Percentiles rank a stretch among this genome's conserved stretches.
These are phyloP conservation scores for Arbacia lixula DNA, from an alignment of 53 echinoderm and acorn worm species.

Conservation along the genomic window DNA sequence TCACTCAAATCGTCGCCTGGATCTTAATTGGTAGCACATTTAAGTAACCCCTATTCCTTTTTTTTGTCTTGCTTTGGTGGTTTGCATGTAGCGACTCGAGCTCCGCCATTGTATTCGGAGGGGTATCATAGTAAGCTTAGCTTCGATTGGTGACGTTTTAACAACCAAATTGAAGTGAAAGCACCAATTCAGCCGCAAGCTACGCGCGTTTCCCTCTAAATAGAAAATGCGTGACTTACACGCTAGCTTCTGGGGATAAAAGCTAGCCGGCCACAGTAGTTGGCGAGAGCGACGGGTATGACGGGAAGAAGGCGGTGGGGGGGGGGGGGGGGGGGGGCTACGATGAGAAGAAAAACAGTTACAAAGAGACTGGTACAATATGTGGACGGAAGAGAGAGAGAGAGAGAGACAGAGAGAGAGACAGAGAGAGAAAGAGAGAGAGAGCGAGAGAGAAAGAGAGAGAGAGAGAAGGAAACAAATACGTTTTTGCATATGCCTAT, in stretches of 20 bases:
- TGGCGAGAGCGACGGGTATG: not conserved
- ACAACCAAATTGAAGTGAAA: slow-evolving; percentile 50
- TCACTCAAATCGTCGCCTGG: slow-evolving; percentile 32
- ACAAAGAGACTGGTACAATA: not conserved
- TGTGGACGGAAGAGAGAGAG: not conserved
- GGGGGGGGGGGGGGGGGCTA: not conserved
- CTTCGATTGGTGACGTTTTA: slow-evolving; percentile 44
- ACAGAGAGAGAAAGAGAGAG: not conserved
- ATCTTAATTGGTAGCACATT: slow-evolving; percentile 37
- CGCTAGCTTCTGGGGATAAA: slow-evolving; percentile 26
- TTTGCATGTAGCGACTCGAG: slow-evolving; percentile 5
- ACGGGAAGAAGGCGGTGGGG: not conserved
- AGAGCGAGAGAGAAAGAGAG: not conserved
- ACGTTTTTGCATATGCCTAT: too few relatives aligned
- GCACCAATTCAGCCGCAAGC: slow-evolving; percentile 34
- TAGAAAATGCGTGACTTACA: slow-evolving; percentile 36
- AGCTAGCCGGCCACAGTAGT: too few relatives aligned
- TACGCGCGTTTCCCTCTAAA: slow-evolving; percentile 27
- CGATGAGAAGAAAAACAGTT: not conserved
- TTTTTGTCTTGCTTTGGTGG: not conserved
- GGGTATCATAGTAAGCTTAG: slow-evolving; percentile 37
- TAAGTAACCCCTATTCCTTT: slow-evolving; percentile 25
- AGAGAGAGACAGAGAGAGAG: not conserved
- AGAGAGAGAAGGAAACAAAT: not conserved
- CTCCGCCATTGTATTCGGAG: slow-evolving; percentile 17